Percentiles rank a stretch among this genome's conserved stretches.
phyloP scores from a whole-genome alignment of 2,113 vertebrate species.

The Okapia johnstoni region DNA sequence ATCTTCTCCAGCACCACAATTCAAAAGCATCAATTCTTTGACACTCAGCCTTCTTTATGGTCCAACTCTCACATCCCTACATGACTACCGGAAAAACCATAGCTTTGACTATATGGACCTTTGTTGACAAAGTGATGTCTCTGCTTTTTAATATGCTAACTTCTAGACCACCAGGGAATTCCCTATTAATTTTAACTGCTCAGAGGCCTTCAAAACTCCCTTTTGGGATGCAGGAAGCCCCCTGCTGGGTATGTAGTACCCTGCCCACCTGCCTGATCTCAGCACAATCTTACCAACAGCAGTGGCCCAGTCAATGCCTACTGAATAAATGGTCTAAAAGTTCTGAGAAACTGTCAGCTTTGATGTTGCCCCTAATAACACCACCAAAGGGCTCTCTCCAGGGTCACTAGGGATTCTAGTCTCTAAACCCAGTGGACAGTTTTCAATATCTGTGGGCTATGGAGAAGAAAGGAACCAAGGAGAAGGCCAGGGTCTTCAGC shows the following conservation, averaged over 20 bases:
- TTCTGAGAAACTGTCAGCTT: neutral
- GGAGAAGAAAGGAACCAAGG: neutral
- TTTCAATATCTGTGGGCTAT: neutral
- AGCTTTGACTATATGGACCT: neutral
- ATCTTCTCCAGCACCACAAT: neutral
- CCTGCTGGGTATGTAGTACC: neutral
- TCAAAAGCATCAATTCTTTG: neutral
- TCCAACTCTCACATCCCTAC: neutral
- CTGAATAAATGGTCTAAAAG: neutral
- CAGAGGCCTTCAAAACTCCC: neutral
- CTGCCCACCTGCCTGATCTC: neutral
- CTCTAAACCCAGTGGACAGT: neutral
- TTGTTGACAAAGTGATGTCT: neutral
- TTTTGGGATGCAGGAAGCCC: neutral
- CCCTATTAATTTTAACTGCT: neutral
- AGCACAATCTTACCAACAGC: neutral
- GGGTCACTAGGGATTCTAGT: neutral
- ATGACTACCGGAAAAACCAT: neutral
- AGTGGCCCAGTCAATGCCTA: neutral
- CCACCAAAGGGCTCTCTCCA: neutral
- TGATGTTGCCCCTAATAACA: neutral
- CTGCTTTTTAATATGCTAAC: neutral
- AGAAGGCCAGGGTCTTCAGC: neutral
- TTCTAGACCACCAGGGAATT: neutral
- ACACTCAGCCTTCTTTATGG: neutral